These are phyloP conservation scores for Nanorana parkeri DNA, from an alignment of 2,113 vertebrate species.

Conservation along the genomic window DNA sequence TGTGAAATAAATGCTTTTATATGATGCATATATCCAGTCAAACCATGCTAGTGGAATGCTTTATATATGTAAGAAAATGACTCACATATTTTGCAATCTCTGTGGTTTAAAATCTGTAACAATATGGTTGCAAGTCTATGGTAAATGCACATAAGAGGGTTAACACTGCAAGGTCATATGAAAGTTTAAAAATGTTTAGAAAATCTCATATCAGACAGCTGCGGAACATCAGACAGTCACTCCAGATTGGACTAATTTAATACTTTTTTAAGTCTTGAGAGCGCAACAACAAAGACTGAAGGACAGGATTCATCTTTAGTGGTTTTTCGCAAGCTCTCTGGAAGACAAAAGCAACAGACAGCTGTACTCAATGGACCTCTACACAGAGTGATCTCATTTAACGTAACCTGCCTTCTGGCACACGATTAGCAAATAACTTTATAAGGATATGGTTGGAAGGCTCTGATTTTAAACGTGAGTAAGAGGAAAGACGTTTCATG, in stretches of 20 bases:
- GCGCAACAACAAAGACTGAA: constrained; percentile 48
- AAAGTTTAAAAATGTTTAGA: constrained; percentile 66
- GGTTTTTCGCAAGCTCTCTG: constrained; percentile 41
- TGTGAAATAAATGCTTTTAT: not conserved
- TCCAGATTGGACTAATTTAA: constrained; percentile 61
- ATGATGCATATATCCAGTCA: not conserved
- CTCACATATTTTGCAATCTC: constrained; percentile 2
- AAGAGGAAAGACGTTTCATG: constrained; percentile 14
- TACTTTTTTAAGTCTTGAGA: constrained; percentile 46
- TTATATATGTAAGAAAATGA: constrained; percentile 15
- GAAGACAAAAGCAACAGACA: constrained; percentile 32
- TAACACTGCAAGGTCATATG: constrained; percentile 57
- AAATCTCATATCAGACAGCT: constrained; percentile 68
- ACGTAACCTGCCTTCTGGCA: constrained; percentile 42
- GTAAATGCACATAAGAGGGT: constrained; percentile 59
- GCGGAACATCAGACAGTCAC: constrained; percentile 67
- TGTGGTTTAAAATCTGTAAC: constrained; percentile 57
- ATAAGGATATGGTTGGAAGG: constrained; percentile 4
- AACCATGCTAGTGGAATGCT: not conserved
- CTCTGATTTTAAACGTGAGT: not conserved
- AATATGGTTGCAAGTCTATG: constrained; percentile 61
- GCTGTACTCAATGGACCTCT: constrained; percentile 44
- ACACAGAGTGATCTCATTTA: constrained; percentile 44
- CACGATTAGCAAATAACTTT: constrained; percentile 10
- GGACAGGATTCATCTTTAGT: constrained; percentile 28